A percentile compares a stretch with the other conserved stretches of the same genome.
Conservation (phyloP, 2,113 vertebrate genomes). For the Neotragus pygmaeus region DNA sequence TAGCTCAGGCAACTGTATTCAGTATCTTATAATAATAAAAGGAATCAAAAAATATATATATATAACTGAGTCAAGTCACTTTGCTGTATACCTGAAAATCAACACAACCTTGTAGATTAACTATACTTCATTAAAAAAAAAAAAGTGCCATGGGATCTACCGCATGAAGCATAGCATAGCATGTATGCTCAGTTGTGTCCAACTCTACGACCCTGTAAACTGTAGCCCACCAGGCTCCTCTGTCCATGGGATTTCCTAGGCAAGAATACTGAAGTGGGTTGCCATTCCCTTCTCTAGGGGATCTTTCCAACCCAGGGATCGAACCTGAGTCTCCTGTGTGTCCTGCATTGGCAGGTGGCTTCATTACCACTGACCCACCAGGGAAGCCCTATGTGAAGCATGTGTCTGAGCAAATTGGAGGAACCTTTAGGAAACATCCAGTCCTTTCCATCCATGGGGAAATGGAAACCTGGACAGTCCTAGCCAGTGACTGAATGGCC, state of each 20-base stretch:
- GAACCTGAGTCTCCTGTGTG: neutral
- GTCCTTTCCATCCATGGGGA: neutral
- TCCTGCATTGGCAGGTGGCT: neutral
- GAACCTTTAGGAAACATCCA: neutral
- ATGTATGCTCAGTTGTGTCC: neutral
- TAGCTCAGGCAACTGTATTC: too few relatives aligned
- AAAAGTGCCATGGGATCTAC: fast-evolving
- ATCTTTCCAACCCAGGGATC: neutral
- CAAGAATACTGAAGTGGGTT: neutral
- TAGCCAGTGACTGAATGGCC: neutral
- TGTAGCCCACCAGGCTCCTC: neutral
- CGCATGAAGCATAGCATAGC: neutral
- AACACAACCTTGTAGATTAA: neutral
- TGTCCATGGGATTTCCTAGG: neutral
- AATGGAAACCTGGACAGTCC: neutral
- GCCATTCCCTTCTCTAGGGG: neutral
- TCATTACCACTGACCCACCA: neutral
- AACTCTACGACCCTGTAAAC: neutral
- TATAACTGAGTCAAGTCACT: neutral
- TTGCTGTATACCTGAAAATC: neutral
- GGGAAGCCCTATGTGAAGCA: neutral
- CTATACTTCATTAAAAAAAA: neutral
- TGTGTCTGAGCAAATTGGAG: neutral
- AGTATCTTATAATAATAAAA: neutral
- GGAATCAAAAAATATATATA: neutral